Evolutionary conservation across 2,113 vertebrate genomes (phyloP).

Genomic region (Vanacampus margaritifer): DNA sequence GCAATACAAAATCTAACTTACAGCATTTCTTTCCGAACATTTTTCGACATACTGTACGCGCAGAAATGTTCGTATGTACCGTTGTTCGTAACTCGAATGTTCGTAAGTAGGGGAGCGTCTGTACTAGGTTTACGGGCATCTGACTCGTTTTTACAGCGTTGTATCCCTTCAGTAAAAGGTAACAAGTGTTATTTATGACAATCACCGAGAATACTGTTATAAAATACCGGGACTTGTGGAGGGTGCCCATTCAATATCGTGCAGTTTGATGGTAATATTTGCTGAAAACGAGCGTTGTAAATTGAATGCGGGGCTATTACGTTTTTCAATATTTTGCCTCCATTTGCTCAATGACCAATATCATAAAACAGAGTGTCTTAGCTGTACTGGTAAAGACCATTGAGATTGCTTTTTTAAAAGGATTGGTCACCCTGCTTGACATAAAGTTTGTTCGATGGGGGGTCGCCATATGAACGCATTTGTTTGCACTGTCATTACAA

Average conservation of each 20-base stretch:
- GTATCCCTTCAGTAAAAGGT: neutral
- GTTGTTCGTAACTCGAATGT: too few relatives aligned
- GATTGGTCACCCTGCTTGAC: slow-evolving; percentile 10
- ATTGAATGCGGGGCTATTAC: neutral
- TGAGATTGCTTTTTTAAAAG: slow-evolving; percentile 2
- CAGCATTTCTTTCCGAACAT: too few relatives aligned
- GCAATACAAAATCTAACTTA: too few relatives aligned
- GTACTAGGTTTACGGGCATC: neutral
- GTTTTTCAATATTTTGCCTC: neutral
- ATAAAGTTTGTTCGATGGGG: slow-evolving; percentile 29
- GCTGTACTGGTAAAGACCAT: slow-evolving; percentile 24
- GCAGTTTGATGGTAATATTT: neutral
- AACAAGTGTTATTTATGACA: neutral
- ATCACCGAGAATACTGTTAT: neutral
- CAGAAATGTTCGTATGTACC: too few relatives aligned
- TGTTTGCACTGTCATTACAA: slow-evolving; percentile 63
- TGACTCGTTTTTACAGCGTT: neutral
- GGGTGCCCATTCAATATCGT: neutral
- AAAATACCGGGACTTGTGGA: neutral
- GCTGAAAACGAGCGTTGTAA: neutral
- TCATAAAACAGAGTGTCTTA: slow-evolving; percentile 30
- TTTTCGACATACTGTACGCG: too few relatives aligned
- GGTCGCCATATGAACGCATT: slow-evolving; percentile 53
- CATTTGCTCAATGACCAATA: neutral
- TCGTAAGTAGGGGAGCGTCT: too few relatives aligned